Evolutionary conservation across 2,797 vertebrate genomes (phyloP), one percentile per base, ranked within the genome.

Genomic region (Phyllotis vaccarum): DNA sequence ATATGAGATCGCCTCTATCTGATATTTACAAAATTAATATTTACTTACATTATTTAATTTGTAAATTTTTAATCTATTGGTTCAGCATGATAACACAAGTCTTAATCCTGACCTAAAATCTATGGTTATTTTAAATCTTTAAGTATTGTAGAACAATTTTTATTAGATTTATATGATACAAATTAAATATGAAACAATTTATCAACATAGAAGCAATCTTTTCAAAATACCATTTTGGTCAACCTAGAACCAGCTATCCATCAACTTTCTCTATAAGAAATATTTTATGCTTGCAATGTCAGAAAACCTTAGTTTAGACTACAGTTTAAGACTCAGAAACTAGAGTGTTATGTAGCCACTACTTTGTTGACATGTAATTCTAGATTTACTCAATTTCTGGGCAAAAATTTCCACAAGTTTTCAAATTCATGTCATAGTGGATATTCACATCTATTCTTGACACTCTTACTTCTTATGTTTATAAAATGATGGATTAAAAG

Each of bases 21-120:
- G 82, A 27, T 80, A 62, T 3, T 89, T 92, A 43, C 4, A 89
- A 86, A 76, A 40, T 27, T 80, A 22, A 91, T 78, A n/a, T 92
- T 93, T 85, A 81, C 0, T 83, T 92, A 94, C 2, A 34, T 31
- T 66, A 34, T 19, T 75, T 89, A 74, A 46, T 64, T 86, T 74
- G 3, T 43, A 79, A 5, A 1, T 19, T 60, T 96, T 96, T 40
- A 68, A 58, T 72, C 1, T 34, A 60, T 92, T 89, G 62, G 52
- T 58, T 22, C 6, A 86, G 37, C 9, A 43, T 92, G 3, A 19
- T 31, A 29, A 74, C 19, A 72, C 79, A 37, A 78, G 22, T 79
- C 90, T 90, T 82, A 88, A 68, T 82, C 11, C 79, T 76, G 2
- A 52, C 74, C 72, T 92, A 52, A 62, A 31, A 79, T 24, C 8